phyloP scores from a whole-genome alignment of 2,888 invertebrate genomes.

The Cerastoderma edule region DNA sequence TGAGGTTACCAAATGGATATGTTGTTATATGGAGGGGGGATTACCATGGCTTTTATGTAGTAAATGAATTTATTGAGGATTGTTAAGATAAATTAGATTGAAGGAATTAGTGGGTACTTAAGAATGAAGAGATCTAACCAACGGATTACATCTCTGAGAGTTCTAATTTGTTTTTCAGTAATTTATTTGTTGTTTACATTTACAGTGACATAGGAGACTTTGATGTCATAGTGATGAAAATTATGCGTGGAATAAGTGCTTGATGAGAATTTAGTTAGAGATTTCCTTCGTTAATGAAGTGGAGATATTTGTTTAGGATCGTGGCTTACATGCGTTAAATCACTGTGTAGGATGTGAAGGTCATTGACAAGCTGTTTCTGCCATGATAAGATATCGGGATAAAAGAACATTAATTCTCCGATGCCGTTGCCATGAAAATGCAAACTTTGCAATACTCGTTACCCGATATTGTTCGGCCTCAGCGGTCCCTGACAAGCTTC shows the following conservation, averaged over 20 bases:
- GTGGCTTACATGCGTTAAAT: not conserved
- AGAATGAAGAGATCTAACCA: slow-evolving; percentile 5
- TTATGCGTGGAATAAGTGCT: no score
- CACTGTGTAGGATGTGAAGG: not conserved
- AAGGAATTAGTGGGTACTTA: slow-evolving; percentile 5
- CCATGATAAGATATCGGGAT: slow-evolving; percentile 9
- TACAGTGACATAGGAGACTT: no score
- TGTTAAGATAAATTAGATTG: slow-evolving; percentile 3
- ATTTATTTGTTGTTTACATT: no score
- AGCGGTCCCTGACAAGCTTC: slow-evolving; percentile 61
- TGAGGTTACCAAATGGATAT: slow-evolving; percentile 16
- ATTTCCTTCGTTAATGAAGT: no score
- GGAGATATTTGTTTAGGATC: no score
- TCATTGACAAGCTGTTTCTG: no score
- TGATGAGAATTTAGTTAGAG: no score
- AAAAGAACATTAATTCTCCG: not conserved
- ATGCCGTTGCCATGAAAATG: slow-evolving; percentile 34
- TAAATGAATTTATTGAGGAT: not conserved
- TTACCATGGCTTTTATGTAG: slow-evolving; percentile 15
- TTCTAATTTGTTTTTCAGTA: no score
- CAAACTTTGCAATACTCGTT: slow-evolving; percentile 47
- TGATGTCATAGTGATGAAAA: no score
- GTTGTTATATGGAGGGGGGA: slow-evolving; percentile 19
- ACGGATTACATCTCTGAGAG: not conserved
- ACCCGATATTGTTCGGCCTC: slow-evolving; percentile 41